Evolutionary conservation across 2,113 vertebrate species (phyloP), one percentile per base, ranked within the genome.

Genomic region (Mormyrus iriodes): DNA sequence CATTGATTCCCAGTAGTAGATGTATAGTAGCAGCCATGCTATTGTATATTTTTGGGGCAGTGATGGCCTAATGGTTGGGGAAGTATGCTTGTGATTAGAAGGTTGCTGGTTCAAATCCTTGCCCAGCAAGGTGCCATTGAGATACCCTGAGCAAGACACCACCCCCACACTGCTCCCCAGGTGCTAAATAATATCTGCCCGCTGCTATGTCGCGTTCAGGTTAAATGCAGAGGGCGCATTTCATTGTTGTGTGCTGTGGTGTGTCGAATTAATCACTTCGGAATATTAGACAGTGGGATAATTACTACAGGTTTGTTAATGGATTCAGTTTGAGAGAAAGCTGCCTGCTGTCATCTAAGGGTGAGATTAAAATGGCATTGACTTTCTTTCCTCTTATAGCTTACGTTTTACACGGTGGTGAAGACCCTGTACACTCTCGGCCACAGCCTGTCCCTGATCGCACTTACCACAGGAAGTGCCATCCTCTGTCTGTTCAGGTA

Each of bases 401-500:
- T 95, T 87, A 90, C 95, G 0, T 98, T 99, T 93, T 98, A 96
- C n/a, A 51, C 95, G 88, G 94, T 97, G 44, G 97, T 98, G 92
- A 96, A 96, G 94, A 95, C 97, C 48, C 88, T 98, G 89, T 99
- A 98, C 91, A 99, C 97, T 0, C 93, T 98, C 88, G 97, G 98
- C 91, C 96, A 99, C 95, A 97, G 97, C 0, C 92, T 96, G 82
- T 99, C 98, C 27, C 91, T 99, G 90, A 95, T 98, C 91, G 96
- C 97, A 85, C 96, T 98, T 19, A 96, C 95, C 61, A 97, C 96
- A 0, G 97, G 97, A 88, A 97, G 97, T 61, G 93, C 97, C 89
- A 97, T 98, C 91, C 96, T 98, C 90, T 98, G 97, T 88, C 91
- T 97, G 89, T 97, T 97, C 94, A 95, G 97, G 97, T 97, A 92